Evolutionary conservation across 2,797 vertebrate genomes (phyloP).

Genomic region (Phylloscopus collybita): DNA sequence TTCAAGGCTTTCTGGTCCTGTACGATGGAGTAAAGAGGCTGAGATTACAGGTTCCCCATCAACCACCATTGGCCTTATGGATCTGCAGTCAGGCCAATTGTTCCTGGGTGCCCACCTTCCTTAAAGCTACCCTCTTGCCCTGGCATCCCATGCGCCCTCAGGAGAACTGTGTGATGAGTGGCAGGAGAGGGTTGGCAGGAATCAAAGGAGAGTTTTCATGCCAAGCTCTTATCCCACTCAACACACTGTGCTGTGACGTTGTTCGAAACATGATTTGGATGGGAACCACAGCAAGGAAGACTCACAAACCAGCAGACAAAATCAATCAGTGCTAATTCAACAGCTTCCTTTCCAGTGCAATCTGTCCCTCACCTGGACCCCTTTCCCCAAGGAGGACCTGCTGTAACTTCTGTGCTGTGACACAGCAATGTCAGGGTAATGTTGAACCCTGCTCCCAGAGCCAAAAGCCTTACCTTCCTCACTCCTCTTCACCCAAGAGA

Average conservation of each 20-base stretch:
- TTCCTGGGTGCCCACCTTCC: neutral
- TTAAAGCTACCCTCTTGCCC: neutral
- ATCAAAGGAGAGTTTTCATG: neutral
- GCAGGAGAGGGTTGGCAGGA: neutral
- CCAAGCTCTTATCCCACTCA: neutral
- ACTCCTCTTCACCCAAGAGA: neutral
- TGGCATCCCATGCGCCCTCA: accelerated
- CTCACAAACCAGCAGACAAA: neutral
- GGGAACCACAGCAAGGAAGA: neutral
- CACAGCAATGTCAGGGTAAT: accelerated
- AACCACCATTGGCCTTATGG: neutral
- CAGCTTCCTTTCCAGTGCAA: neutral
- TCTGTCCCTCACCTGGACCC: neutral
- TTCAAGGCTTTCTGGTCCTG: neutral
- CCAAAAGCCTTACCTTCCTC: neutral
- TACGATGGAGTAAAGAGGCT: neutral
- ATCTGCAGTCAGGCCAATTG: neutral
- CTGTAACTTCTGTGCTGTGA: neutral
- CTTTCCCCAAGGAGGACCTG: accelerated
- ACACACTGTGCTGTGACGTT: accelerated
- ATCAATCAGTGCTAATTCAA: neutral
- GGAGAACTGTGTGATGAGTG: neutral
- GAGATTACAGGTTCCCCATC: neutral
- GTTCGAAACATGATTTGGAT: neutral
- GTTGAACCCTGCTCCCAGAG: neutral